phyloP scores from a whole-genome alignment of 2,113 vertebrate genomes.

The Caranx ignobilis region DNA sequence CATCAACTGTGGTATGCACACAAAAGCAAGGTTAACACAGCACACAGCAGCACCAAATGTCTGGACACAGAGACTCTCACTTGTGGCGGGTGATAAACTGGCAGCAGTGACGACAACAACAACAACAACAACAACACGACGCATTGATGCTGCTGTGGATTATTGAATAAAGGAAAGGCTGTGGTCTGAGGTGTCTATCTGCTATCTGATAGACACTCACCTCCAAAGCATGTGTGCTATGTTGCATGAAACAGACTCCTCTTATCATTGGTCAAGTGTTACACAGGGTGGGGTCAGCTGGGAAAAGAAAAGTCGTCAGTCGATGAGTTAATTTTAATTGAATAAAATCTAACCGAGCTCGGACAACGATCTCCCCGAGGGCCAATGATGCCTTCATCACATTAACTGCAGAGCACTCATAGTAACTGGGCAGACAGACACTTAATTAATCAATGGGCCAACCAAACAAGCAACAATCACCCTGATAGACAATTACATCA shows the following conservation, averaged over 20 bases:
- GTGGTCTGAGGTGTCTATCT: conserved; percentile 10
- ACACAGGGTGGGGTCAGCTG: not conserved
- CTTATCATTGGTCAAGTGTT: conserved; percentile 24
- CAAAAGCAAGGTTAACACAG: conserved; percentile 6
- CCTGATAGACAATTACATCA: conserved; percentile 62
- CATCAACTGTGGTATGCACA: conserved; percentile 8
- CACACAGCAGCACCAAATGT: not conserved
- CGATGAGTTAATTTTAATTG: conserved; percentile 11
- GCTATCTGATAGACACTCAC: conserved; percentile 23
- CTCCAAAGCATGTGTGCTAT: conserved; percentile 29
- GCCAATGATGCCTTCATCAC: conserved; percentile 42
- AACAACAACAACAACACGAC: conserved; percentile 31
- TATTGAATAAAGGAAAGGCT: conserved; percentile 49
- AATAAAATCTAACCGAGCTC: conserved; percentile 25
- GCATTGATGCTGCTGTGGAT: conserved; percentile 28
- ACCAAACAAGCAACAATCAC: conserved; percentile 39
- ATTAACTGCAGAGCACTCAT: conserved; percentile 35
- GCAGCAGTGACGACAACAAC: conserved; percentile 37
- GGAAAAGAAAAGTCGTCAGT: not conserved
- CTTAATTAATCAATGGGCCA: conserved; percentile 54
- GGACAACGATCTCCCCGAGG: conserved; percentile 6
- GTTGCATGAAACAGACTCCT: conserved; percentile 14
- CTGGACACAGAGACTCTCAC: conserved; percentile 23
- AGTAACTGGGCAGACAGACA: conserved; percentile 37
- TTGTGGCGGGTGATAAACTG: conserved; percentile 27